phyloP scores from a whole-genome alignment of 2,888 invertebrate genomes.

The Nyleta sp. region DNA sequence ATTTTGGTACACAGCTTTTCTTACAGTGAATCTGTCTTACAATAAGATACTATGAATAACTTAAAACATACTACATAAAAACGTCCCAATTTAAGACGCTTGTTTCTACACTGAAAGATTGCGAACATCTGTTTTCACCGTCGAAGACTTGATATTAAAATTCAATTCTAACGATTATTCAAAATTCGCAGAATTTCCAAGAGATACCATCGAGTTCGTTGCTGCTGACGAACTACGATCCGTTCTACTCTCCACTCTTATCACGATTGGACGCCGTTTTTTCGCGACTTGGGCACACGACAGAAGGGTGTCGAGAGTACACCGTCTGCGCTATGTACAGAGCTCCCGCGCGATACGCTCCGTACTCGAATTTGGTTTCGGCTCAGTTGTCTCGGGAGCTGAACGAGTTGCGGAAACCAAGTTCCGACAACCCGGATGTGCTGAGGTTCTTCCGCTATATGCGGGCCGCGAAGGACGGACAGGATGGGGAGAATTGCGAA shows the following conservation, averaged over 20 bases:
- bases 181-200: constrained; percentile 89
- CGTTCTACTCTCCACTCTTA: constrained; percentile 93
- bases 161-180: not conserved
- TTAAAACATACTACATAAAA: no score
- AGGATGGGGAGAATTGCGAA: constrained; percentile 90
- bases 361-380: constrained; percentile 94
- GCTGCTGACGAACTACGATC: constrained; percentile 93
- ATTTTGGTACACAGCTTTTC: no score
- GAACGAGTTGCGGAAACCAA: constrained; percentile 92
- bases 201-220: constrained; percentile 93
- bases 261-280: constrained; percentile 94
- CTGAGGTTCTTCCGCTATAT: constrained; percentile 95
- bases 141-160: no score
- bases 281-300: constrained; percentile 86
- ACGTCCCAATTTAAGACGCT: no score
- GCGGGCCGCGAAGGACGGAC: constrained; percentile 94
- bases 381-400: constrained; percentile 94
- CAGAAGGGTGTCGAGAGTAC: constrained; percentile 90
- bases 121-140: no score
- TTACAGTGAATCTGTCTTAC: no score
- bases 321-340: constrained; percentile 94
- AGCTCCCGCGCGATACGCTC: constrained; percentile 94
- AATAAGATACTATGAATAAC: no score
- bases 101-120: no score
- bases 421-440: constrained; percentile 93